Percentiles rank a stretch among this genome's conserved stretches.
phyloP scores from a whole-genome alignment of 2,113 vertebrate species.

The Tragulus kanchil region DNA sequence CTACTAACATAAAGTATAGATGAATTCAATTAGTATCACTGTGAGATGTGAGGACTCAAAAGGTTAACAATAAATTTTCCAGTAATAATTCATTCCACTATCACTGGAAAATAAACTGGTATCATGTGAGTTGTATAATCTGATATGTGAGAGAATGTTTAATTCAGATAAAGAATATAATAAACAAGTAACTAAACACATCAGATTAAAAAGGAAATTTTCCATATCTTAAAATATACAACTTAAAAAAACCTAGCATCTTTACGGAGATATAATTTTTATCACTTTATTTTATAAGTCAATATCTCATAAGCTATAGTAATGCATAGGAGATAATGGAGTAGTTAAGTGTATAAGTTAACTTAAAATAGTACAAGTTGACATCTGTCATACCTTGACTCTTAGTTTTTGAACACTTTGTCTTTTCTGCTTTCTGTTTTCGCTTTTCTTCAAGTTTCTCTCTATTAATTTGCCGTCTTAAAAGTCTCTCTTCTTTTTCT shows the following conservation, averaged over 20 bases:
- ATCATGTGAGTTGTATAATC: not conserved
- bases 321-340: not conserved
- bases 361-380: slow-evolving; percentile 13
- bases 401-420: slow-evolving; percentile 87
- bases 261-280: not conserved
- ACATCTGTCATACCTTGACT: slow-evolving; percentile 84
- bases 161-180: not conserved
- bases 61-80: not conserved
- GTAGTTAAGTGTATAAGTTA: not conserved
- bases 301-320: not conserved
- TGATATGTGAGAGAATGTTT: not conserved
- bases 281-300: not conserved
- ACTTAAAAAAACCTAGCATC: not conserved
- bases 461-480: slow-evolving; percentile 96
- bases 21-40: slow-evolving; percentile 6
- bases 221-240: not conserved
- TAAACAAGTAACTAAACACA: not conserved
- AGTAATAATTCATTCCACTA: not conserved
- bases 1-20: not conserved
- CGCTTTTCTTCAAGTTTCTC: slow-evolving; percentile 97
- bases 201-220: not conserved
- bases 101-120: slow-evolving; percentile 43
- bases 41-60: not conserved
- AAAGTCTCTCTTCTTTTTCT: slow-evolving; percentile 97
- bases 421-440: slow-evolving; percentile 94